Conservation (phyloP, 2,113 vertebrate species). For the Theropithecus gelada region DNA sequence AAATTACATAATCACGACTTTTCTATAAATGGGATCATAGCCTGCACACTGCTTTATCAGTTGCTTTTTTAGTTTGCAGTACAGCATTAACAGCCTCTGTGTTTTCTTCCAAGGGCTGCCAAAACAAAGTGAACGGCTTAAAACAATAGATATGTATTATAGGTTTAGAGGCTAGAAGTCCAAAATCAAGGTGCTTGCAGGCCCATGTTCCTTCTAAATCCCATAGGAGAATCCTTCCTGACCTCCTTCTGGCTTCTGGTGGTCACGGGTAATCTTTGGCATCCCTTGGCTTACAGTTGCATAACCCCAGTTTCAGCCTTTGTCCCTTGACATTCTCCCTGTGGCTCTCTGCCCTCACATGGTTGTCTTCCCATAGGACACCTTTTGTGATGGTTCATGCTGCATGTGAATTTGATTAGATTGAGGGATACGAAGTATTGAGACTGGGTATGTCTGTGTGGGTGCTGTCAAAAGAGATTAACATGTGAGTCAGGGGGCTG, state of each 20-base stretch:
- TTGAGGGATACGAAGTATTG: too few relatives aligned
- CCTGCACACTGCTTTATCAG: not conserved
- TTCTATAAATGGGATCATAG: not conserved
- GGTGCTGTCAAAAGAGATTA: too few relatives aligned
- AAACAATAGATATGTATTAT: not conserved
- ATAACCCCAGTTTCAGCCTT: not conserved
- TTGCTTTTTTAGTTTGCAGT: not conserved
- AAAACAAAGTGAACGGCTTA: not conserved
- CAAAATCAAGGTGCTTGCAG: not conserved
- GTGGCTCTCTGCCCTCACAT: not conserved
- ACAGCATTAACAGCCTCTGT: not conserved
- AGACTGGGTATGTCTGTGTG: too few relatives aligned
- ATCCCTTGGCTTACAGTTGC: not conserved
- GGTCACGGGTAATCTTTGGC: not conserved
- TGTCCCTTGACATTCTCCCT: not conserved
- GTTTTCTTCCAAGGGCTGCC: not conserved
- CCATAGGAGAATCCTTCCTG: not conserved
- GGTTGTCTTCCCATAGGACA: not conserved
- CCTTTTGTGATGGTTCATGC: too few relatives aligned
- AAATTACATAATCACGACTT: not conserved
- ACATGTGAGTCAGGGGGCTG: too few relatives aligned
- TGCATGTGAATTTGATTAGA: too few relatives aligned
- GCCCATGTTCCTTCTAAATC: fast-evolving
- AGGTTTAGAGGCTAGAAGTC: not conserved
- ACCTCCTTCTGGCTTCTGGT: not conserved